Base-by-base conservation (phyloP, 1,140 invertebrate species). In the Drosophila arawakana region DNA sequence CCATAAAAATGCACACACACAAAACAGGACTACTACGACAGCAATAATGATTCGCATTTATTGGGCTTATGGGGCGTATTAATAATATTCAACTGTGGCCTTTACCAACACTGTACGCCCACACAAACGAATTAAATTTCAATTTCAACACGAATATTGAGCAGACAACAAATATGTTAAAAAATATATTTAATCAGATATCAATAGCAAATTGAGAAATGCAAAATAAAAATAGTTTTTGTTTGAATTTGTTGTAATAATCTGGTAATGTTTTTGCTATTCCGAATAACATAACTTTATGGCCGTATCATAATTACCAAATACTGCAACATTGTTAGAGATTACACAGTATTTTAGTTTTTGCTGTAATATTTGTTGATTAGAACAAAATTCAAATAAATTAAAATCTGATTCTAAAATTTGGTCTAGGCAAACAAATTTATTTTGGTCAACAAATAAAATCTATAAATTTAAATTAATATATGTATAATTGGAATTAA, bases 61-160 rank as follows among this genome's bases (percentile, higher is more conserved):
- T 89, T 81, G 81, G 84, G 80, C 84, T 89, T 89, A 89, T 69
- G 84, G 78, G 84, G 49, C 84, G 72, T 81, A 84, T 89, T 89
- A 89, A 84, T 84, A 89, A 89, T 90, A 81, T 90, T 90, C 80
- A 71, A 61, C 73, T 55, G 52, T 70, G 50, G 69, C 55, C 62
- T 65, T 46, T 69, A 25, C 9, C 15, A 58, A 41, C 41, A 50
- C 46, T 49, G 9, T 44, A 18, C 47, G n/a, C 58, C 15, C 41
- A 73, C 71, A 62, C 69, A 80, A 86, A 80, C 72, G 75, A 89
- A 89, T 89, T 90, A 84, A 89, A 89, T 81, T 88, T 89, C 78
- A 89, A 89, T 73, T 73, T 47, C 30, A 73, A 50, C 62, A 68
- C 30, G n/a, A 13, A 5, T 8, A 37, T 44, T 6, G 25, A 30